Conservation (phyloP, 2,113 vertebrate species). For the Dromas ardeola region DNA sequence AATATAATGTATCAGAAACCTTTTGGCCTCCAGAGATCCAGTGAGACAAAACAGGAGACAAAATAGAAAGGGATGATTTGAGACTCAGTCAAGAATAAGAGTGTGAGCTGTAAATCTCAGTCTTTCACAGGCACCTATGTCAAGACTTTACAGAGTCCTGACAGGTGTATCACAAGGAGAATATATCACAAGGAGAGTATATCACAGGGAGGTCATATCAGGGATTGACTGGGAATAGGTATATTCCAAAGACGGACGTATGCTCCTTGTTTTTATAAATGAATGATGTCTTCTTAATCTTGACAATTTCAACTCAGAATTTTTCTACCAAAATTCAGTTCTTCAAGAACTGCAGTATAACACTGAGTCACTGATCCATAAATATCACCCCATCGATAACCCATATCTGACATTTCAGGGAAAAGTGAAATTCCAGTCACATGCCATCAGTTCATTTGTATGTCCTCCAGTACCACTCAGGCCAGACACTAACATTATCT, state of each 20-base stretch:
- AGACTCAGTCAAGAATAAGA: background rate
- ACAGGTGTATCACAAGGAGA: background rate
- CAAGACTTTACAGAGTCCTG: background rate
- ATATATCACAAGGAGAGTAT: background rate
- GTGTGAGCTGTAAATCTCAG: background rate
- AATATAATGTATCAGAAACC: background rate
- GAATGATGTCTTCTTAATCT: background rate
- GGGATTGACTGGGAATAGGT: background rate
- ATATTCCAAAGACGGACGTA: background rate
- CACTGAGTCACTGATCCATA: background rate
- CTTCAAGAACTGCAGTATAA: background rate
- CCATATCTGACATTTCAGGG: background rate
- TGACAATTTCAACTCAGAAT: background rate
- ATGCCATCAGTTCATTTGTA: background rate
- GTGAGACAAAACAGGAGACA: background rate
- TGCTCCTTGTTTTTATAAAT: background rate
- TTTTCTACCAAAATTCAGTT: background rate
- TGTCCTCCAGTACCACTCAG: background rate
- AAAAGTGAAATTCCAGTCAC: background rate
- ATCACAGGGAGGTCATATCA: background rate
- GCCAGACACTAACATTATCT: background rate
- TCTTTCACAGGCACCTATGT: background rate
- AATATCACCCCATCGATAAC: background rate
- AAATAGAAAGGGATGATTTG: background rate
- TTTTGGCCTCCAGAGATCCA: background rate